phyloP scores from a whole-genome alignment of 64 coral and sea anemone genomes.

The Actinia equina region DNA sequence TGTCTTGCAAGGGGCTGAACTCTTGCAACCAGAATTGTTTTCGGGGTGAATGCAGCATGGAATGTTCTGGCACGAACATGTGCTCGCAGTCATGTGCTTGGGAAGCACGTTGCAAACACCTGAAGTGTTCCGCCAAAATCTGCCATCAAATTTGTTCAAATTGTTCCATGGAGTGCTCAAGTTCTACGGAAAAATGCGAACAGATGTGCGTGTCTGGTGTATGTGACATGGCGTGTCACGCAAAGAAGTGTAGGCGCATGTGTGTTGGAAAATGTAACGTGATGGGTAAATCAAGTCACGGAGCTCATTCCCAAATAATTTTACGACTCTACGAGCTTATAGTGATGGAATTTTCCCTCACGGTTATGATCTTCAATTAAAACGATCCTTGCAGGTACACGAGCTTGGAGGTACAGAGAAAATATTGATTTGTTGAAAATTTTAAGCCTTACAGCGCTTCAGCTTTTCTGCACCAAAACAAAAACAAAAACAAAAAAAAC shows the following conservation, averaged over 20 bases:
- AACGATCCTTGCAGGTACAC: not conserved
- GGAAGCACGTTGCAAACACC: constrained; percentile 18
- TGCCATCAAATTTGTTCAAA: constrained; percentile 56
- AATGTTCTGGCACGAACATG: constrained; percentile 16
- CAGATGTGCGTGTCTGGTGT: constrained; percentile 54
- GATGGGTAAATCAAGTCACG: not conserved
- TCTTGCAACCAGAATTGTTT: constrained; percentile 52
- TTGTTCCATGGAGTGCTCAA: constrained; percentile 49
- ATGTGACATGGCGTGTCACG: constrained; percentile 53
- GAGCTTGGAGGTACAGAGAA: too few relatives aligned
- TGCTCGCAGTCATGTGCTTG: constrained; percentile 61
- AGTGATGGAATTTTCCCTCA: not conserved
- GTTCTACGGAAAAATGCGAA: constrained; percentile 19
- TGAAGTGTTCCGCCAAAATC: constrained; percentile 29
- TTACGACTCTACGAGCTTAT: not conserved
- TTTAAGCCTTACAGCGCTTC: too few relatives aligned
- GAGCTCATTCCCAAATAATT: not conserved
- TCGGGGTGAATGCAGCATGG: constrained; percentile 52
- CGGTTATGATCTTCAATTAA: not conserved
- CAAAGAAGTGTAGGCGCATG: constrained; percentile 26
- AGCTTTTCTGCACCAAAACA: too few relatives aligned
- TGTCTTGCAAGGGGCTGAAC: constrained; percentile 32
- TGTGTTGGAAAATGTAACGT: constrained; percentile 14
- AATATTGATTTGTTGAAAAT: too few relatives aligned
- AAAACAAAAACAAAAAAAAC: too few relatives aligned